Conservation (phyloP, 2,888 invertebrate genomes). For the Pterobdella sp. region DNA sequence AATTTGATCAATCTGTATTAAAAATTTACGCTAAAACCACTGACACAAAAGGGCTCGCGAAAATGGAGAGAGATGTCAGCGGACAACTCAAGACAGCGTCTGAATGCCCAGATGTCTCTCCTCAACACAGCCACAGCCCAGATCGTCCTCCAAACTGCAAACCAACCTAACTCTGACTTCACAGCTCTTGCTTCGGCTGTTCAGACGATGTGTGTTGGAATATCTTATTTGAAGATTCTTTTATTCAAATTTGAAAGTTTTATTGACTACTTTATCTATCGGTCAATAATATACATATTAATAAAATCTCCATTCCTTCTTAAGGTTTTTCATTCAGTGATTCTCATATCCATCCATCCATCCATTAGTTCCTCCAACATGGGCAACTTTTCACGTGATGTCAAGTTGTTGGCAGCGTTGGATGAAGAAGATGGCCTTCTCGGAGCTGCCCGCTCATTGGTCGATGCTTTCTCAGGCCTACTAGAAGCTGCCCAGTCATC, state of each 20-base stretch:
- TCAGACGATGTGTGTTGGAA: constrained; percentile 66
- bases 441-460: constrained; percentile 82
- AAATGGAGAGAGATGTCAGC: constrained; percentile 29
- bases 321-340: not conserved
- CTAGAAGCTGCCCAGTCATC: constrained; percentile 85
- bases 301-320: not conserved
- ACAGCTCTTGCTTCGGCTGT: constrained; percentile 93
- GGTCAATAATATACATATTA: not conserved
- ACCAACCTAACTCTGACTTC: constrained; percentile 74
- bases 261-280: too few relatives aligned
- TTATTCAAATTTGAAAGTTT: too few relatives aligned
- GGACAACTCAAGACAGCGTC: constrained; percentile 62
- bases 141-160: constrained; percentile 79
- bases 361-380: constrained; percentile 70
- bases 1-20: too few relatives aligned
- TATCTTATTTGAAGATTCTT: not conserved
- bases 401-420: constrained; percentile 87
- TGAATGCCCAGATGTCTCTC: constrained; percentile 90
- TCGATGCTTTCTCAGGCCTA: constrained; percentile 80
- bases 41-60: constrained; percentile 26
- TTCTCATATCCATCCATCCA: not conserved
- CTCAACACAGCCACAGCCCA: constrained; percentile 99
- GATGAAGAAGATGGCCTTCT: constrained; percentile 78
- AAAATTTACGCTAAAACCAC: not conserved
- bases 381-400: constrained; percentile 83